These are phyloP conservation scores for Sabatieria punctata DNA, from an alignment of 2,888 invertebrate species.

Conservation along the genomic window DNA sequence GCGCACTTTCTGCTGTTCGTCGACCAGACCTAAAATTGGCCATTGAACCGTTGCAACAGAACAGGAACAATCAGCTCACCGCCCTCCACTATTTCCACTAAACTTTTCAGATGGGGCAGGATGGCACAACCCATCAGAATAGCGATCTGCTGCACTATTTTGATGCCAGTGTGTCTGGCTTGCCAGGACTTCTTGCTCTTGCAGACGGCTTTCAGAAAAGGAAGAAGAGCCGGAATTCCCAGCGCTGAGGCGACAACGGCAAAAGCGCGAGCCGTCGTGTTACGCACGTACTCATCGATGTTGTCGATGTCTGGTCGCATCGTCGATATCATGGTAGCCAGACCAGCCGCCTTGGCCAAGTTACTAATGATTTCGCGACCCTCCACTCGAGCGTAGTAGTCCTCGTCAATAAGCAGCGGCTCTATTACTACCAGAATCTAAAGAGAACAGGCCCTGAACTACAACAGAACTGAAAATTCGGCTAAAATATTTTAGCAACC, in stretches of 20 bases:
- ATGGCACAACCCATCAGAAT: slow-evolving; percentile 99
- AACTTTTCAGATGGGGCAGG: slow-evolving; percentile 83
- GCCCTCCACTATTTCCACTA: slow-evolving; percentile 98
- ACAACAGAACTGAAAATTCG: not conserved
- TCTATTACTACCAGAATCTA: slow-evolving; percentile 94
- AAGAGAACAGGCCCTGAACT: slow-evolving; percentile 12
- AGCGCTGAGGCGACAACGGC: slow-evolving; percentile 99
- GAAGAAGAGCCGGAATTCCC: slow-evolving; percentile 87
- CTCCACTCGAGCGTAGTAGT: slow-evolving; percentile 98
- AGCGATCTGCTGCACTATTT: slow-evolving; percentile 98
- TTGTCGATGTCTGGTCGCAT: slow-evolving; percentile 99
- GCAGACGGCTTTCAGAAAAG: slow-evolving; percentile 96
- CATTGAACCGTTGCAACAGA: too few relatives aligned
- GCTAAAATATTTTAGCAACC: not conserved
- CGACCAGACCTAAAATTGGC: slow-evolving; percentile 54
- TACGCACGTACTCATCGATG: slow-evolving; percentile 67
- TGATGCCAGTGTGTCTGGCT: slow-evolving; percentile 89
- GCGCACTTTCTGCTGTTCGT: slow-evolving; percentile 96
- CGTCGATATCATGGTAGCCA: slow-evolving; percentile 99
- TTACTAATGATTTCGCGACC: slow-evolving; percentile 98
- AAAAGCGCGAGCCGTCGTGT: slow-evolving; percentile 96
- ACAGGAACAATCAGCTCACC: slow-evolving; percentile 46
- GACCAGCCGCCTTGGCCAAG: slow-evolving; percentile 91
- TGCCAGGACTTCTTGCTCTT: slow-evolving; percentile 99
- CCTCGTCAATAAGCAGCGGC: slow-evolving; percentile 93